phyloP scores from a whole-genome alignment of 2,113 vertebrate species.

The Ursus arctos region DNA sequence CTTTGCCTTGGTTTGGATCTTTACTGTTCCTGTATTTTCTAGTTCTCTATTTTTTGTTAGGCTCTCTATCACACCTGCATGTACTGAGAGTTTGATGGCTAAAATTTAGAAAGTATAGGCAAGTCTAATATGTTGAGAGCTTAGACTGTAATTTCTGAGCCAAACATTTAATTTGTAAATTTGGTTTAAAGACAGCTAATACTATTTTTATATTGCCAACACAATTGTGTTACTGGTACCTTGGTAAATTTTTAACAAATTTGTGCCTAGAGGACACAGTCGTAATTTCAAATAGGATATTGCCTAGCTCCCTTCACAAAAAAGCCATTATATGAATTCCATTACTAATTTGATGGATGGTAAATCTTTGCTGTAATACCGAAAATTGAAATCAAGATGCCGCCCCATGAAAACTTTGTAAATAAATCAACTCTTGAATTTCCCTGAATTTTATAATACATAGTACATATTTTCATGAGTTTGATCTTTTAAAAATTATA shows the following conservation, averaged over 20 bases:
- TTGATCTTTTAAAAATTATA: constrained; percentile 29
- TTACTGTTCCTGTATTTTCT: neutral
- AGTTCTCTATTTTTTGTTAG: neutral
- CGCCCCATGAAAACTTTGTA: neutral
- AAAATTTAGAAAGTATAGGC: neutral
- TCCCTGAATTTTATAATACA: neutral
- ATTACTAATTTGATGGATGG: neutral
- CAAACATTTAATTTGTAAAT: constrained; percentile 44
- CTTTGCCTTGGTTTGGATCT: constrained; percentile 22
- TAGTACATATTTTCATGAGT: neutral
- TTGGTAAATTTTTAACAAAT: constrained; percentile 32
- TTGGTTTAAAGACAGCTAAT: neutral
- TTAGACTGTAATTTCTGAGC: neutral
- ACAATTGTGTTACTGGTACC: constrained; percentile 12
- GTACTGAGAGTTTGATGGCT: neutral
- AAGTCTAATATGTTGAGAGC: neutral
- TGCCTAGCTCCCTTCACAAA: neutral
- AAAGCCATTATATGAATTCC: neutral
- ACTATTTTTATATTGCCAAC: neutral
- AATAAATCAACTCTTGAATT: constrained; percentile 1
- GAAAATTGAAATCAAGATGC: constrained; percentile 1
- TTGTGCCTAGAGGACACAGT: neutral
- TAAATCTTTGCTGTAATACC: neutral
- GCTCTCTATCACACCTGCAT: neutral
- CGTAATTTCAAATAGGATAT: constrained; percentile 26